Evolutionary conservation across 1,140 invertebrate genomes (phyloP).

Genomic region (Carposina sasakii): DNA sequence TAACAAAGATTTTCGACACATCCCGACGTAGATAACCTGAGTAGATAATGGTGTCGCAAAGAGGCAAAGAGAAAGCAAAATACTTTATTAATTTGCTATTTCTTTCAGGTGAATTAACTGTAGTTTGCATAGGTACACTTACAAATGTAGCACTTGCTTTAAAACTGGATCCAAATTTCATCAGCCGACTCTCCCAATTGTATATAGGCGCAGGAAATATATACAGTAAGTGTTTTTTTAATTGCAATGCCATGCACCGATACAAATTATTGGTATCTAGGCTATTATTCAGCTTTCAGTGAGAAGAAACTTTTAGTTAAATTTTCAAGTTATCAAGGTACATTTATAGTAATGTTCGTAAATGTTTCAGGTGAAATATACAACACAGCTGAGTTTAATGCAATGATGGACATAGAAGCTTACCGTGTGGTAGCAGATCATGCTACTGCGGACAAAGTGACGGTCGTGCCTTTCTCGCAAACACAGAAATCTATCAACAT

Average conservation of each 20-base stretch:
- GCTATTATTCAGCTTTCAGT: too few species aligned
- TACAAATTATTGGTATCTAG: too few species aligned
- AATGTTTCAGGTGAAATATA: conserved; percentile 31
- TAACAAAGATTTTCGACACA: too few species aligned
- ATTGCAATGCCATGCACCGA: too few species aligned
- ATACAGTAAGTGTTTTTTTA: conserved; percentile 31
- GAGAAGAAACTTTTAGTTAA: too few species aligned
- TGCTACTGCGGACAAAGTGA: conserved; percentile 32
- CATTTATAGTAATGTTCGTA: too few species aligned
- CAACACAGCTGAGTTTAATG: conserved; percentile 43
- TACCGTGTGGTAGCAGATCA: conserved; percentile 31
- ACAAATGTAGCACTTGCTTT: conserved; percentile 53
- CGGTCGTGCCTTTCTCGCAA: conserved; percentile 41
- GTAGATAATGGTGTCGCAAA: too few species aligned
- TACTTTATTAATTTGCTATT: too few species aligned
- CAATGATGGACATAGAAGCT: conserved; percentile 41
- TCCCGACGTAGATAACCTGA: too few species aligned
- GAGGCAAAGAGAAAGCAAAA: too few species aligned
- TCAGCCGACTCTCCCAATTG: conserved; percentile 35
- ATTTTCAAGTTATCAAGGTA: too few species aligned
- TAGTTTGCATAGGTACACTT: conserved; percentile 41
- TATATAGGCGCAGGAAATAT: conserved; percentile 49
- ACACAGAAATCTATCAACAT: conserved; percentile 22
- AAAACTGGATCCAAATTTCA: conserved; percentile 38
- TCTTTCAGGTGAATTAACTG: conserved; percentile 40